These are phyloP conservation scores for Rhagonycha fulva DNA, from an alignment of 2,888 invertebrate species.

Conservation along the genomic window DNA sequence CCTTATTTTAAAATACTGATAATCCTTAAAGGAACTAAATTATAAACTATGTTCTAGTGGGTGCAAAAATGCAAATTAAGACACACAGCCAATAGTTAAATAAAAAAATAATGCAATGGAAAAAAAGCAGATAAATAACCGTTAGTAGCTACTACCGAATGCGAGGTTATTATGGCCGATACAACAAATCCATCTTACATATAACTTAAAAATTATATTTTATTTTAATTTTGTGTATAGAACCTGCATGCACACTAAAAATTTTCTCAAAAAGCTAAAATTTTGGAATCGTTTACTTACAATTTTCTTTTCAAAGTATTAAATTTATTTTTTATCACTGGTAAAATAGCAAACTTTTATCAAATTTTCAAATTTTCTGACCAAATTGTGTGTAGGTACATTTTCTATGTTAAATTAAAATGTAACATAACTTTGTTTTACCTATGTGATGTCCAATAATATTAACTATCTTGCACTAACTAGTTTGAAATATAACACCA, in stretches of 20 bases:
- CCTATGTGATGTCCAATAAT: constrained; percentile 20
- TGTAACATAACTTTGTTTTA: not conserved
- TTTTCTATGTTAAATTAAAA: not conserved
- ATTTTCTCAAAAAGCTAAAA: not conserved
- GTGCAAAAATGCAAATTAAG: not conserved
- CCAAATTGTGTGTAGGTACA: not conserved
- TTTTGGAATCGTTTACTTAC: not conserved
- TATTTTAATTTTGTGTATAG: not conserved
- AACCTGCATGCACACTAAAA: not conserved
- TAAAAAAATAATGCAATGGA: not conserved
- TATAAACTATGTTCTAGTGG: not conserved
- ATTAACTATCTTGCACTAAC: constrained; percentile 21
- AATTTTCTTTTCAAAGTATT: not conserved
- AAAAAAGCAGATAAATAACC: not conserved
- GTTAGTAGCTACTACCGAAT: not conserved
- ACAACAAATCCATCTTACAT: not conserved
- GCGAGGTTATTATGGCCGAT: not conserved
- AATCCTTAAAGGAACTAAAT: not conserved
- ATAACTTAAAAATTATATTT: not conserved
- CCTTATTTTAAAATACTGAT: not conserved
- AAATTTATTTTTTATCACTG: not conserved
- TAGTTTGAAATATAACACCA: constrained; percentile 22
- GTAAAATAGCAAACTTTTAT: not conserved
- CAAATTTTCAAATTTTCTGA: not conserved
- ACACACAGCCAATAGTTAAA: not conserved